These are phyloP conservation scores for Lamproptera curius DNA, from an alignment of 2,888 invertebrate species.

Conservation along the genomic window DNA sequence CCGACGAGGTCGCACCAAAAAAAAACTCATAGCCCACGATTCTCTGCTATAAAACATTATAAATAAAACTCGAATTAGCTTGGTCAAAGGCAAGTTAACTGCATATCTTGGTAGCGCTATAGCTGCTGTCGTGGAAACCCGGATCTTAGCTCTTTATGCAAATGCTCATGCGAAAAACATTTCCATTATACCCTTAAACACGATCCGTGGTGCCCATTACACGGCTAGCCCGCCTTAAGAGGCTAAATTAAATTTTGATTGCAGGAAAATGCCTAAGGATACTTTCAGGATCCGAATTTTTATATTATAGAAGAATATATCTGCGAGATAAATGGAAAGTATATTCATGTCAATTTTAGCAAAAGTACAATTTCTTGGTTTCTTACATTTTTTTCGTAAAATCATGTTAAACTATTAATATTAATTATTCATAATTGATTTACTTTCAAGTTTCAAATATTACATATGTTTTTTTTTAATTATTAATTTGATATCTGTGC, in stretches of 20 bases:
- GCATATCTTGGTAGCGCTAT: conserved; percentile 8
- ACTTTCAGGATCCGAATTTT: no score
- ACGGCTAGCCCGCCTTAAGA: neutral
- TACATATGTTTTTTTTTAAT: neutral
- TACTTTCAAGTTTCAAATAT: no score
- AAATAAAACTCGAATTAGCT: conserved; percentile 16
- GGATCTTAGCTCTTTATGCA: conserved; percentile 27
- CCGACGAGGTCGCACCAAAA: neutral
- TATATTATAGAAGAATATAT: no score
- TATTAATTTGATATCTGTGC: neutral
- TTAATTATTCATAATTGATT: no score
- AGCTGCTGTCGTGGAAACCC: conserved; percentile 21
- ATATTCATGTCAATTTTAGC: neutral
- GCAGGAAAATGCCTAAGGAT: neutral
- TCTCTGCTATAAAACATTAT: neutral
- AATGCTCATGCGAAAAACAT: conserved; percentile 26
- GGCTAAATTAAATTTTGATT: neutral
- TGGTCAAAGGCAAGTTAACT: neutral
- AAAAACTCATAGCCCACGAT: neutral
- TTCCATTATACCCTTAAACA: conserved; percentile 22
- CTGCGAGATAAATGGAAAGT: neutral
- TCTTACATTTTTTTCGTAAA: neutral
- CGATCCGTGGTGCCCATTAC: conserved; percentile 2
- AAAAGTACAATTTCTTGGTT: neutral
- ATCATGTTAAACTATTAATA: no score